Evolutionary conservation across 2,113 vertebrate genomes (phyloP).

Genomic region (Spilogale gracilis): DNA sequence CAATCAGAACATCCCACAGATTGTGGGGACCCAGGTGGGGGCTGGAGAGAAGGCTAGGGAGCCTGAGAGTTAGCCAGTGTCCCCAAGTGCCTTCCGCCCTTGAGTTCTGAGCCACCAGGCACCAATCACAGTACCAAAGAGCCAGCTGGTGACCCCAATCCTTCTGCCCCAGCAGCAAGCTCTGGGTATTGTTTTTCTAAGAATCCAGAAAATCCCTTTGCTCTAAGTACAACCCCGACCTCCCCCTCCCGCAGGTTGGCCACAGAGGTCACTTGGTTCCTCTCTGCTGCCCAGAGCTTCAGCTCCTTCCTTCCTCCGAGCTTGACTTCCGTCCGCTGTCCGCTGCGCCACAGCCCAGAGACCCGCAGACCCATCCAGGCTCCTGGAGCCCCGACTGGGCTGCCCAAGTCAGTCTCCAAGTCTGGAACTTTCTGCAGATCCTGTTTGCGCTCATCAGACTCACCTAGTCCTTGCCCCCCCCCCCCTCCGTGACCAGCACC

Average conservation of each 20-base stretch:
- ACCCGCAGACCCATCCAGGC: accelerated
- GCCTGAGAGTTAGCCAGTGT: accelerated
- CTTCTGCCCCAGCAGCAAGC: not conserved
- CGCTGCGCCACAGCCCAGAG: not conserved
- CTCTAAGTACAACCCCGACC: not conserved
- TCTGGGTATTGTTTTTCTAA: constrained; percentile 5
- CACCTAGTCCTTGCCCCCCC: not conserved
- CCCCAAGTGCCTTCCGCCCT: not conserved
- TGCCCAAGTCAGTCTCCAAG: not conserved
- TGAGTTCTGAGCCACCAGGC: not conserved
- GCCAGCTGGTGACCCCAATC: constrained; percentile 57
- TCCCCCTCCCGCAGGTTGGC: not conserved
- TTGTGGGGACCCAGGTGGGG: not conserved
- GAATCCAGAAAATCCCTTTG: constrained; percentile 38
- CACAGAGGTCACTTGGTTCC: not conserved
- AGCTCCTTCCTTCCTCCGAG: accelerated
- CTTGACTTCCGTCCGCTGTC: accelerated
- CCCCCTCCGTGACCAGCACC: accelerated
- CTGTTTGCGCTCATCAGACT: accelerated
- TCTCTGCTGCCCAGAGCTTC: accelerated
- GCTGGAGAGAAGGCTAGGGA: not conserved
- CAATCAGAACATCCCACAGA: not conserved
- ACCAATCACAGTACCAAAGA: accelerated
- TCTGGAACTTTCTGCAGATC: not conserved
- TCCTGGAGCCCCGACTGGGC: not conserved